Evolutionary conservation across 2,888 invertebrate genomes (phyloP).

Genomic region (Morpho achilles): DNA sequence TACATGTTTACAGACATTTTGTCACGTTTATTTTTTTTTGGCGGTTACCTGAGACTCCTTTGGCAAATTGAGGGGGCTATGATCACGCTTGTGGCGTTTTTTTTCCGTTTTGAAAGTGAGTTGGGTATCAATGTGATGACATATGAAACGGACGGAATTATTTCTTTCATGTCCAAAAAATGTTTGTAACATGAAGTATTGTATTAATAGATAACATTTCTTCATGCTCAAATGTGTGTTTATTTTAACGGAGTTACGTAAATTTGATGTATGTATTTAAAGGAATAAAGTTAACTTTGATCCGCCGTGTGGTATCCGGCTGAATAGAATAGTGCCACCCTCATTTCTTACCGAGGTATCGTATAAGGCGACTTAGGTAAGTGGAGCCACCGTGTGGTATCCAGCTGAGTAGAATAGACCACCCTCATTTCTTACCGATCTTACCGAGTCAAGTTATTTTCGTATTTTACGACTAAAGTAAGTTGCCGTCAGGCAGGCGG

Average conservation of each 20-base stretch:
- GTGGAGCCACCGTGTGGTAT: no score
- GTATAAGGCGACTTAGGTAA: no score
- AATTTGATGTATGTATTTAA: neutral
- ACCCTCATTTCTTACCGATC: no score
- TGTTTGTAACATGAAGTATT: constrained; percentile 8
- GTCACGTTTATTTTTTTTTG: constrained; percentile 71
- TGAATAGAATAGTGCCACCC: no score
- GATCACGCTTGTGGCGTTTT: constrained; percentile 45
- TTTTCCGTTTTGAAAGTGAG: constrained; percentile 39
- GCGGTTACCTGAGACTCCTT: constrained; percentile 62
- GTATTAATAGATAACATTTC: constrained; percentile 15
- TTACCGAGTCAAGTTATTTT: no score
- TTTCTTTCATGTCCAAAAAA: constrained; percentile 30
- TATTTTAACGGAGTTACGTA: constrained; percentile 5
- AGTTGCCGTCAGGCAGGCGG: no score
- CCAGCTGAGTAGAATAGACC: no score
- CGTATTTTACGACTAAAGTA: no score
- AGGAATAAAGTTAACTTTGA: neutral
- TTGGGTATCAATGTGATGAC: constrained; percentile 63
- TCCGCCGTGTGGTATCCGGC: no score
- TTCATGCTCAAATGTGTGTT: constrained; percentile 8
- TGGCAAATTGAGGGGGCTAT: constrained; percentile 63
- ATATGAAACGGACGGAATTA: constrained; percentile 44
- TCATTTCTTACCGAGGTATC: no score
- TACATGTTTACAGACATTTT: constrained; percentile 78